Percentiles rank a stretch among this genome's conserved stretches.
Conservation (phyloP, 2,888 invertebrate genomes). For the Agrotis ipsilon region DNA sequence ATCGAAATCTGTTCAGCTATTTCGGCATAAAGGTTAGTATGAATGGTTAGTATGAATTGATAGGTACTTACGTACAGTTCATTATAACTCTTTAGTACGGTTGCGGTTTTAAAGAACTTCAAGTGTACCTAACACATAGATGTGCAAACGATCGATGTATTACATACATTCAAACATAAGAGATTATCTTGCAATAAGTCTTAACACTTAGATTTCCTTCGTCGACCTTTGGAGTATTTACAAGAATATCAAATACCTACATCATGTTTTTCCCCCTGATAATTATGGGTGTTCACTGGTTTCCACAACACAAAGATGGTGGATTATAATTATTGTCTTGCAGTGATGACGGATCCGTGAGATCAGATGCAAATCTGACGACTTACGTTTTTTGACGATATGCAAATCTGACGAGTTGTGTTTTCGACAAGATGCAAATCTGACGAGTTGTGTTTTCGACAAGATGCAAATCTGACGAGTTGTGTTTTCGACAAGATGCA, state of each 20-base stretch:
- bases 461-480: too few species aligned
- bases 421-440: too few species aligned
- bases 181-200: constrained; percentile 7
- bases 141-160: neutral
- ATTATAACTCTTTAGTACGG: neutral
- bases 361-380: too few species aligned
- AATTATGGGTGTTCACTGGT: neutral
- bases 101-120: neutral
- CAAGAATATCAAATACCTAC: neutral
- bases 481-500: too few species aligned
- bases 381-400: too few species aligned
- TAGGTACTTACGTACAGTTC: neutral
- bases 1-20: too few species aligned
- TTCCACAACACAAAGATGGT: neutral
- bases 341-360: too few species aligned
- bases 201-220: constrained; percentile 6
- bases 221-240: neutral
- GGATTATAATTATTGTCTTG: neutral
- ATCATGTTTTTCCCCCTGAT: constrained; percentile 5
- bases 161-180: neutral
- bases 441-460: too few species aligned
- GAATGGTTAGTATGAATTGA: too few species aligned
- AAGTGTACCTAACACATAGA: constrained; percentile 3
- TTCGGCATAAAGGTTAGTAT: too few species aligned
- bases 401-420: too few species aligned